Evolutionary conservation across 1,140 invertebrate species (phyloP).

Genomic region (Cecropterus lyciades): DNA sequence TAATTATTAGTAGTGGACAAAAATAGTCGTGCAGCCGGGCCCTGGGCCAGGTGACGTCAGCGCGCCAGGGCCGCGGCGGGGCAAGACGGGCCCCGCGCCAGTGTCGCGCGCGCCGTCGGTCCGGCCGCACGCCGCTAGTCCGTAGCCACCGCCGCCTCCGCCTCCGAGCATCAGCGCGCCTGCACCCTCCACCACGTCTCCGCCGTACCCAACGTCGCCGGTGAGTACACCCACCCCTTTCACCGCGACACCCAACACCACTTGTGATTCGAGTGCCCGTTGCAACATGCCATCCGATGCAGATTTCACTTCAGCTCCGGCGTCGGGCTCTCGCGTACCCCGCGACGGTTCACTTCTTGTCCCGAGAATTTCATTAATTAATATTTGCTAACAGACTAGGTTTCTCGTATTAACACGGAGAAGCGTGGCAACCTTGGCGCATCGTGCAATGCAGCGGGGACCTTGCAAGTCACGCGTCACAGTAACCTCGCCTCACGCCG

Average conservation of each 20-base stretch:
- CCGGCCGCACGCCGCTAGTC: conserved; percentile 69
- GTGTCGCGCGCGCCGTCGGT: conserved; percentile 79
- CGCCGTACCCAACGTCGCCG: conserved; percentile 47
- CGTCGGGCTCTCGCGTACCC: conserved; percentile 15
- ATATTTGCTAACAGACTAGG: conserved; percentile 46
- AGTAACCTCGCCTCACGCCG: conserved; percentile 81
- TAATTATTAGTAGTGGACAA: conserved; percentile 80
- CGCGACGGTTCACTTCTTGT: conserved; percentile 3
- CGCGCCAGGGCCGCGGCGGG: conserved; percentile 77
- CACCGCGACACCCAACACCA: conserved; percentile 37
- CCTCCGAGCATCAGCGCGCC: conserved; percentile 31
- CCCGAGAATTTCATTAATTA: conserved; percentile 8
- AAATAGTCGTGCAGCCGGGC: conserved; percentile 79
- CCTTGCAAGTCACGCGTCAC: conserved; percentile 84
- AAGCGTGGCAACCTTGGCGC: conserved; percentile 80
- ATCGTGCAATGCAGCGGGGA: conserved; percentile 82
- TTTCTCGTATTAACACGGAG: conserved; percentile 61
- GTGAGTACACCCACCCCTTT: conserved; percentile 53
- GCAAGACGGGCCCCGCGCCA: conserved; percentile 83
- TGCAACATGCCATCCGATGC: conserved; percentile 56
- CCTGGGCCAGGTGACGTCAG: conserved; percentile 82
- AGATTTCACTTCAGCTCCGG: conserved; percentile 66
- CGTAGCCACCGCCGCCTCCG: conserved; percentile 48
- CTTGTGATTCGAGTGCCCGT: conserved; percentile 48
- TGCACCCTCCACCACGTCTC: conserved; percentile 50